These are phyloP conservation scores for Drosophila ustulata DNA, from an alignment of 2,888 invertebrate species.

Conservation along the genomic window DNA sequence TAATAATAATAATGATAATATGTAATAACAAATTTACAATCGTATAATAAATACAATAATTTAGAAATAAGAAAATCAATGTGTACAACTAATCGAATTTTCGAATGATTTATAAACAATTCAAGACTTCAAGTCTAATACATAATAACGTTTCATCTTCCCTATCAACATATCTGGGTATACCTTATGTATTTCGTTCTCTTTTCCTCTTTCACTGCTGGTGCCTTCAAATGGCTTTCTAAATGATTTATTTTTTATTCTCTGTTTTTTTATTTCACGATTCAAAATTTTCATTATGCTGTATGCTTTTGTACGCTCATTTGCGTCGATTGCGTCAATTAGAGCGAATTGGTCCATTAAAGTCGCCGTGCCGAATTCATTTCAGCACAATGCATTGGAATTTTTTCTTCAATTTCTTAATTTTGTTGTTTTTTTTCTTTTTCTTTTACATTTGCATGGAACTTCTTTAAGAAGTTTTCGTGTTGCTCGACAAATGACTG, in stretches of 20 bases:
- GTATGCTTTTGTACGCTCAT: slow-evolving; percentile 69
- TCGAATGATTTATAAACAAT: slow-evolving; percentile 58
- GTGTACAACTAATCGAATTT: slow-evolving; percentile 33
- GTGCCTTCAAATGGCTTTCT: slow-evolving; percentile 38
- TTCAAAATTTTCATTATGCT: slow-evolving; percentile 48
- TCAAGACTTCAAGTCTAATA: slow-evolving; percentile 75
- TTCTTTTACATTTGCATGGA: slow-evolving; percentile 41
- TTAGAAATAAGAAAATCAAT: slow-evolving; percentile 54
- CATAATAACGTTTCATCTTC: slow-evolving; percentile 50
- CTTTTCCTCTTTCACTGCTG: slow-evolving; percentile 16
- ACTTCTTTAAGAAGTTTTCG: slow-evolving; percentile 67
- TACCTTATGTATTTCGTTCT: slow-evolving; percentile 17
- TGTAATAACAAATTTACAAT: slow-evolving; percentile 53
- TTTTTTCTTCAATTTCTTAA: slow-evolving; percentile 39
- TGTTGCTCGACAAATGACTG: slow-evolving; percentile 32
- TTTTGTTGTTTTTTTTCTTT: slow-evolving; percentile 26
- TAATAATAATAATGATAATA: slow-evolving; percentile 39
- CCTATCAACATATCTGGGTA: slow-evolving; percentile 11
- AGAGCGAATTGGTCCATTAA: slow-evolving; percentile 81
- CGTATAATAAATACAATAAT: slow-evolving; percentile 59
- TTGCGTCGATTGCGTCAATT: slow-evolving; percentile 79
- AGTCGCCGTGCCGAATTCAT: slow-evolving; percentile 65
- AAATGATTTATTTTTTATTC: slow-evolving; percentile 21
- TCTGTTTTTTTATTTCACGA: slow-evolving; percentile 29
- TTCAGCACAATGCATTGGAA: slow-evolving; percentile 67